A percentile compares a stretch with the other conserved stretches of the same genome.
phyloP scores from a whole-genome alignment of 2,797 vertebrate genomes.

The Adrianichthys oophorus region DNA sequence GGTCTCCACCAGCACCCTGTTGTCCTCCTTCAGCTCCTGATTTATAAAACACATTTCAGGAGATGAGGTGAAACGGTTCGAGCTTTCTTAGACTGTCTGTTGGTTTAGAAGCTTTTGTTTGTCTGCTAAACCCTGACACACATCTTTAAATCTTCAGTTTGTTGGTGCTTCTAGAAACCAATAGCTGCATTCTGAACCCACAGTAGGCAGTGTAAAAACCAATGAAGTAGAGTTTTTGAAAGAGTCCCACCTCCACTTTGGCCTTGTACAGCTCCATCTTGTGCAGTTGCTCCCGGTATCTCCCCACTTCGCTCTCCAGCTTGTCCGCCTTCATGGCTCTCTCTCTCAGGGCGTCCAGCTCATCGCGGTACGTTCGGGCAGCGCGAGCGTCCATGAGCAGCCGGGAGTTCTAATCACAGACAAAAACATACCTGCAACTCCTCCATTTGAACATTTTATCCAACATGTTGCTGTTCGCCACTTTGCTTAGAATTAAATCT shows the following conservation, averaged over 20 bases:
- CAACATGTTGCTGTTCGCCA: no score
- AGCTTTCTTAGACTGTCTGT: no score
- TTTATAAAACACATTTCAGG: constrained; percentile 2
- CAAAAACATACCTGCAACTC: neutral
- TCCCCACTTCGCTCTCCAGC: constrained; percentile 90
- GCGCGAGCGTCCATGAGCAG: constrained; percentile 88
- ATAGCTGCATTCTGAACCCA: no score
- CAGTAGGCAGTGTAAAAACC: no score
- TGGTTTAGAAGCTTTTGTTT: no score
- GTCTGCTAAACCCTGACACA: no score
- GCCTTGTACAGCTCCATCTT: constrained; percentile 93
- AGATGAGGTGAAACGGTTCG: neutral
- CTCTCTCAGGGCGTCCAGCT: constrained; percentile 89
- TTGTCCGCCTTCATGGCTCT: constrained; percentile 90
- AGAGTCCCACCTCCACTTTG: constrained; percentile 85
- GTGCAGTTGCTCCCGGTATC: constrained; percentile 89
- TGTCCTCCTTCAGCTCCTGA: constrained; percentile 93
- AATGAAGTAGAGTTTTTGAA: neutral
- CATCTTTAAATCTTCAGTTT: no score
- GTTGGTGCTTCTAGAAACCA: no score
- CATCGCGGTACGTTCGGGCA: constrained; percentile 88
- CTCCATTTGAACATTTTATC: no score
- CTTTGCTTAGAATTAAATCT: no score
- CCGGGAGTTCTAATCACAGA: constrained; percentile 82
- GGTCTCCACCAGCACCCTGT: constrained; percentile 92